Evolutionary conservation across 1,140 invertebrate species (phyloP).

Genomic region (Drosophila albomicans): DNA sequence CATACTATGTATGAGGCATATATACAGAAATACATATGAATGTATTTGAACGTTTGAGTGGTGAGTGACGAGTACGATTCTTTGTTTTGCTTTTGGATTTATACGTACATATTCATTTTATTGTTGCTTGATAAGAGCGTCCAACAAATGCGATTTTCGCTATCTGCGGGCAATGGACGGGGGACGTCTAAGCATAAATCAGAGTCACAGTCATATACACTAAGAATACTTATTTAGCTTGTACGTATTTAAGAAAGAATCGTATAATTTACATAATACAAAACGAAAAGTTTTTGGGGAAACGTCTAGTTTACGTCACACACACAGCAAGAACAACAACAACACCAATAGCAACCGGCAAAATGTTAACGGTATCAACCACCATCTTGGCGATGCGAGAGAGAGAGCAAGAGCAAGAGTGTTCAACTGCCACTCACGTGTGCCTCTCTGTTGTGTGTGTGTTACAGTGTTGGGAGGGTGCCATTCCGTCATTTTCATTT

Average conservation of each 20-base stretch:
- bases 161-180: slow-evolving; percentile 25
- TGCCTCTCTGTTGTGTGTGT: slow-evolving; percentile 1
- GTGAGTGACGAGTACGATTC: slow-evolving; percentile 20
- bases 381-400: slow-evolving; percentile 47
- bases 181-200: slow-evolving; percentile 39
- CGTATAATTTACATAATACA: slow-evolving; percentile 43
- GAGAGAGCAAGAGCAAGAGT: slow-evolving; percentile 17
- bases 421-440: slow-evolving; percentile 36
- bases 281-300: slow-evolving; percentile 22
- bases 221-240: neutral
- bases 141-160: slow-evolving; percentile 31
- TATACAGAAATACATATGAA: slow-evolving; percentile 14
- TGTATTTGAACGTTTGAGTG: slow-evolving; percentile 13
- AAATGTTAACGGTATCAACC: slow-evolving; percentile 70
- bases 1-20: neutral
- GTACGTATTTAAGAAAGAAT: neutral
- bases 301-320: slow-evolving; percentile 55
- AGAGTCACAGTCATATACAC: slow-evolving; percentile 9
- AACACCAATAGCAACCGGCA: slow-evolving; percentile 58
- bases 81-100: slow-evolving; percentile 63
- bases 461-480: slow-evolving; percentile 51
- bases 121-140: slow-evolving; percentile 38
- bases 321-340: slow-evolving; percentile 7
- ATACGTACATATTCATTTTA: slow-evolving; percentile 32
- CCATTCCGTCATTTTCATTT: slow-evolving; percentile 32